Base-by-base conservation (phyloP, 2,797 vertebrate species). In the Leptodactylus fallax region DNA sequence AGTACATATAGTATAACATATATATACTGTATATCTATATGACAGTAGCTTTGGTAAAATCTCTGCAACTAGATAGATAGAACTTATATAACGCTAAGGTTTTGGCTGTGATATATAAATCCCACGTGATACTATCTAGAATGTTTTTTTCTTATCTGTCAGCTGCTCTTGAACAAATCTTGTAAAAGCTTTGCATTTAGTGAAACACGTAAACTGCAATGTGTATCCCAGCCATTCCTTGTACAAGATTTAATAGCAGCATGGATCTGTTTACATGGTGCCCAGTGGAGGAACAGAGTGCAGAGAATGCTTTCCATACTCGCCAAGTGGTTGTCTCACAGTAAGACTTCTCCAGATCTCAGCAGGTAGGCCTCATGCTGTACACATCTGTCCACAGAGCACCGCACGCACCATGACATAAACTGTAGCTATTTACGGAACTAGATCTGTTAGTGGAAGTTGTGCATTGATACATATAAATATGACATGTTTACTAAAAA, bases 351-450 rank as follows among this genome's bases (percentile, higher is more conserved):
- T 94, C 94, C 94, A 95, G 91, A 94, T 91, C 94, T 90, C 95
- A 95, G 94, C 95, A 95, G 94, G 95, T 94, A 94, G 93, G 90
- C 93, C 93, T 91, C 93, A 93, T 95, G 94, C 94, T 95, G 92
- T 94, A 93, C 87, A 87, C 93, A 94, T 94, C 93, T 95, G 92
- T 93, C 92, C 94, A 91, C 93, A 94, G 4, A 36, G 95, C 92
- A 94, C 92, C 90, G 93, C 94, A 95, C 7, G 51, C 83, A 49
- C 6, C 0, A 74, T 47, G 36, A 51, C 36, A 77, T 63, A 51
- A 85, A 63, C 55, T 47, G 67, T 67, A 21, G 79, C 58, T 49
- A 47, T 61, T 6, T 71, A 16, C 6, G 19, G 55, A 79, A 79
- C 51, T 13, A 63, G 83, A 23, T 85, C 36, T 76, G 13, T 85